Conservation (phyloP, 2,888 invertebrate species). For the Smittia aterrima region DNA sequence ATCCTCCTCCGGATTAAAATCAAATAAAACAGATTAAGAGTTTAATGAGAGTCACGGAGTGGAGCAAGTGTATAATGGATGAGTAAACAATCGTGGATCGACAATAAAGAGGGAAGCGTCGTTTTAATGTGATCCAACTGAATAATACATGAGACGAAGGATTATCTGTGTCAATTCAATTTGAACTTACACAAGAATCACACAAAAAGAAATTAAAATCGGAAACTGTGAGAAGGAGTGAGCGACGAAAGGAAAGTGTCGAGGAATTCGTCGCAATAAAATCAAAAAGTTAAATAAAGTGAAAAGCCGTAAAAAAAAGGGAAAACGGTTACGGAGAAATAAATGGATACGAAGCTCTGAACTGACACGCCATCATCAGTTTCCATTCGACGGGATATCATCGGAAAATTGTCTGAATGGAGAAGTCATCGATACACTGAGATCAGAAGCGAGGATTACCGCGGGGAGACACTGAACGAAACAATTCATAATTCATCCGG, state of each 20-base stretch:
- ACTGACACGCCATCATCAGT: neutral
- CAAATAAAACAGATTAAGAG: slow-evolving; percentile 6
- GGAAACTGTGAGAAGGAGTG: neutral
- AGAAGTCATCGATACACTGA: neutral
- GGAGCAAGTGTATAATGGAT: neutral
- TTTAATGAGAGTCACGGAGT: neutral
- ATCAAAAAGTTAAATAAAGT: neutral
- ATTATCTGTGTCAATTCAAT: neutral
- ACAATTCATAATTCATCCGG: slow-evolving; percentile 14
- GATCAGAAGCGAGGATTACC: neutral
- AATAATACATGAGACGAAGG: slow-evolving; percentile 11
- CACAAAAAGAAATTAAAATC: neutral
- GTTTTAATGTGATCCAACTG: neutral
- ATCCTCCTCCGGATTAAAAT: neutral
- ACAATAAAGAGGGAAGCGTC: neutral
- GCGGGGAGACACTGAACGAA: neutral
- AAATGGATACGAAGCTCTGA: neutral
- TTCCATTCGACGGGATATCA: neutral
- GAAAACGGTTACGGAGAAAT: neutral
- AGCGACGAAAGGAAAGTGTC: neutral
- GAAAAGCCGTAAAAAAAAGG: neutral
- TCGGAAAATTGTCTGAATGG: neutral
- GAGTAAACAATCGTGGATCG: neutral
- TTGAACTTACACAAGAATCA: neutral
- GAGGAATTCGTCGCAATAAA: neutral